Base-by-base conservation (phyloP, 2,113 vertebrate genomes). In the Alligator mississippiensis region DNA sequence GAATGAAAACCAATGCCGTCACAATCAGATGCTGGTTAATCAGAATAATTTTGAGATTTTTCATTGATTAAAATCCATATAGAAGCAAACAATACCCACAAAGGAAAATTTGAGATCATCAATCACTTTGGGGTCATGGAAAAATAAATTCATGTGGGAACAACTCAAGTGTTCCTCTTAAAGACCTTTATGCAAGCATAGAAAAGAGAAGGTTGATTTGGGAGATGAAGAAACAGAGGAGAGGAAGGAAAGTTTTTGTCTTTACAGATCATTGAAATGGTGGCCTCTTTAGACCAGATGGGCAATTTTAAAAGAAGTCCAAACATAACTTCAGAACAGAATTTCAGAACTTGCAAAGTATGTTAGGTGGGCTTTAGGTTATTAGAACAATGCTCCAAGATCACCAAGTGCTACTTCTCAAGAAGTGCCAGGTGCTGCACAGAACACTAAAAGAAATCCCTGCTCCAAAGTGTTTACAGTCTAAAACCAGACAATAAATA, bases 1-100 rank as follows among this genome's bases (percentile, higher is more conserved):
- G 91, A 96, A 58, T 77, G 77, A 93, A 97, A 96, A 87, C 88
- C 92, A 94, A 87, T 95, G 30, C 85, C 64, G 64, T 86, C 95
- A 92, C 92, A 94, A 95, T 90, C 94, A 94, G 92, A 89, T 86
- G 68, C 85, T 91, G 83, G 91, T 91, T 88, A 93, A 88, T 7
- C 91, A 89, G 95, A 93, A 93, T 94, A 95, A 94, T 91, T 90
- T 77, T 87, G 93, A 97, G 94, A 82, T 94, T 38, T 91, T 88
- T 84, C 55, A 63, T 96, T 93, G 92, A 96, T 93, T 82, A 90
- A 93, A 96, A 91, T 94, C 13, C 21, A 93, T 92, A 76, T 91
- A 84, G 86, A 63, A 92, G 84, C 77, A 96, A 96, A 95, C 93
- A 95, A 85, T 81, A 91, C 76, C 62, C 76, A 92, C 86, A 92